Base-by-base conservation (phyloP, 2,113 vertebrate species). In the Stegastes partitus region DNA sequence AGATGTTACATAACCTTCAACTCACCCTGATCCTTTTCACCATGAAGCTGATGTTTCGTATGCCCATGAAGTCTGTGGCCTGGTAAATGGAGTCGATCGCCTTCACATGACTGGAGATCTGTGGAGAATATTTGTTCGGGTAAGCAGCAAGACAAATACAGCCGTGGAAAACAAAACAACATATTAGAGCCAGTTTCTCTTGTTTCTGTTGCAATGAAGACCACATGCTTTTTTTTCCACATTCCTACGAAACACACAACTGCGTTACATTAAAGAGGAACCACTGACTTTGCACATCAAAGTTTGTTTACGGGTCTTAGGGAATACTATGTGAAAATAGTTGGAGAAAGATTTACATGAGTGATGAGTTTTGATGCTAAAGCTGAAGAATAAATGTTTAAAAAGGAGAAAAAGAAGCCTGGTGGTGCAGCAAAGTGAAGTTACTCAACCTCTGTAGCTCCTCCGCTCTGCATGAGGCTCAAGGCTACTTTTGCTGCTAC, bases 51-150 rank as follows among this genome's bases (percentile, higher is more conserved):
- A 99, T 99, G 90, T 98, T 97, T 77, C 97, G 94, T 72, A 99
- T 99, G 69, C 98, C 98, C 57, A 95, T 93, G 93, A 99, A 99
- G 92, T 99, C 96, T 45, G 98, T 98, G 77, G 89, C 94, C 92
- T 98, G 96, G 91, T 99, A 99, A 93, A 99, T 97, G 42, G 96
- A 95, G 92, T 99, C 95, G 67, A 99, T 98, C 0, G 98, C 98
- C 92, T 98, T 99, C 15, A 99, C 97, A 0, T 99, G 98, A 90
- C 97, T 98, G 89, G 98, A 99, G 84, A 99, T 99, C 98, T 99
- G 91, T n/a, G 54, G 45, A 59, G 50, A 76, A 54, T 67, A 4
- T 68, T 4, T 1, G 0, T 12, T 69, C 22, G 56, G 62, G 78
- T 68, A 4, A 54, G 34, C 2, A 50, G 50, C 26, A 31, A 55